Base-by-base conservation (phyloP, 1,140 invertebrate species). In the Andricus grossulariae region DNA sequence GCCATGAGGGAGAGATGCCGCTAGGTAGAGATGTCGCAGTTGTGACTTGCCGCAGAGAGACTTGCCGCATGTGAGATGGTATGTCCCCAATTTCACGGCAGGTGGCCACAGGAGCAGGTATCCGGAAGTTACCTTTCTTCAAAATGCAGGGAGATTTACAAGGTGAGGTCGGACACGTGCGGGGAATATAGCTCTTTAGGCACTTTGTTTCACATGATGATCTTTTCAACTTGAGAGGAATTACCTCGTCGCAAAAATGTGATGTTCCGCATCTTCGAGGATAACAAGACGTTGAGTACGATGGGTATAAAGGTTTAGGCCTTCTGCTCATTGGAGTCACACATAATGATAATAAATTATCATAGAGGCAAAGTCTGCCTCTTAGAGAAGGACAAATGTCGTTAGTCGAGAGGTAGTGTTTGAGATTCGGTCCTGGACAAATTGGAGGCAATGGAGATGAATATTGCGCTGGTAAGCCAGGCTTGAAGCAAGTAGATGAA, bases 391-490 rank as follows among this genome's bases (percentile, higher is more conserved):
- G 18, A n/a, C n/a, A 55, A 55, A 19, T 55, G 18, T 10, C 11
- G 12, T 60, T 60, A 39, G 57, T 32, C 6, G 57, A 21, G 19
- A 60, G 57, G 21, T 73, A 71, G 16, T 8, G 57, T 70, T 45
- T 55, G 18, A 83, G 60, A 80, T 78, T 78, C 50, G 60, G 19
- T 7, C 57, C 50, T 16, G 54, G 50, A 52, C 66, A 70, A 49
- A 73, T 19, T 4, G 51, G 21, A 18, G 75, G 74, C 11, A 66
- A 73, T 73, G 45, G 73, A 18, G 13, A 76, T 77, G 77, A 49
- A 50, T 55, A 78, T 83, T 78, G 76, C 76, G 74, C 76, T 77
- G 75, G 19, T 77, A 72, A 81, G 25, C 75, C 54, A 50, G 55
- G 72, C 77, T 81, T 70, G 76, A 74, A 81, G 75, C 77, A 32